Conservation (phyloP, 1,140 invertebrate genomes). For the Stegodyphus dumicola region DNA sequence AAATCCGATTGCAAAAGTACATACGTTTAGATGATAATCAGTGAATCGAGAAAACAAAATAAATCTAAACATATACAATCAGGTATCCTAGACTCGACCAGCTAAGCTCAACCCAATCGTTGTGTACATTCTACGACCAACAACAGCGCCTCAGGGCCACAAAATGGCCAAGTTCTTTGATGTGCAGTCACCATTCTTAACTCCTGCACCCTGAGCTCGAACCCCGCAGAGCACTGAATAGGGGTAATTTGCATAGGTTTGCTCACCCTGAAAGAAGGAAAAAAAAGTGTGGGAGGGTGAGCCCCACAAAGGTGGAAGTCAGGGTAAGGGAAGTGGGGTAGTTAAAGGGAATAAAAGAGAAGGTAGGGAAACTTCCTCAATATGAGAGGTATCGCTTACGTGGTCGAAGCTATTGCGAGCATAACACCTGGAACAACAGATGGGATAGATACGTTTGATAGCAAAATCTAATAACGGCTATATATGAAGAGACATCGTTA, state of each 20-base stretch:
- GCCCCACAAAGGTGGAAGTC: slow-evolving; percentile 9
- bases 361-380: neutral
- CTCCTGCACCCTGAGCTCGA: neutral
- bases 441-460: neutral
- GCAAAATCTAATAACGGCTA: too few relatives aligned
- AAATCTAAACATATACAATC: too few relatives aligned
- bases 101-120: too few relatives aligned
- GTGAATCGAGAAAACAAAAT: too few relatives aligned
- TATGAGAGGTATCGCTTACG: neutral
- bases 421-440: neutral
- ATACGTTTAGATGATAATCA: too few relatives aligned
- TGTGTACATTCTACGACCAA: too few relatives aligned
- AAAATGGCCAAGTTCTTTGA: neutral
- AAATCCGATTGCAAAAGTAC: too few relatives aligned
- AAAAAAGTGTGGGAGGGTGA: slow-evolving; percentile 38
- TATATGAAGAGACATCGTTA: too few relatives aligned
- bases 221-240: slow-evolving; percentile 10
- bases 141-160: neutral
- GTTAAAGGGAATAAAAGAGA: slow-evolving; percentile 40
- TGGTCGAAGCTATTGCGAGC: neutral
- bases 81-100: too few relatives aligned
- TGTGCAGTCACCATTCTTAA: neutral
- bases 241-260: slow-evolving; percentile 55
- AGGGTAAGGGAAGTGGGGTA: slow-evolving; percentile 37
- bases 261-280: slow-evolving; percentile 39